These are phyloP conservation scores for Fopius arisanus DNA, from an alignment of 1,140 invertebrate species.

Conservation along the genomic window DNA sequence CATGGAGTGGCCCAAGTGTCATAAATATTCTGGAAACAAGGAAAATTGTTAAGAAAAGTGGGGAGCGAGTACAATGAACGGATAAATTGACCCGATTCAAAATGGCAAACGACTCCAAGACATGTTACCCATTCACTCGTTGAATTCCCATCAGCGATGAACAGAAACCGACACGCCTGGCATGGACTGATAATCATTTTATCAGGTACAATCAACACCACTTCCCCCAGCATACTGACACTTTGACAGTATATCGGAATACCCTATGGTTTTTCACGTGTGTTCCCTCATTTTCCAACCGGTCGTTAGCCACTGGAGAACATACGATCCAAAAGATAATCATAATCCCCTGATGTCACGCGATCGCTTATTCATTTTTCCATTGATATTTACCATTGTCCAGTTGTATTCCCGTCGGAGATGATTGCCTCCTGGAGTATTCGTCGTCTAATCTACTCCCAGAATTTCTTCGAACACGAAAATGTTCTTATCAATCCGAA, in stretches of 20 bases:
- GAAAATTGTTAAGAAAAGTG: no score
- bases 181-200: not conserved
- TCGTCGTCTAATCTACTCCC: no score
- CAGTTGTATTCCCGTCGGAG: not conserved
- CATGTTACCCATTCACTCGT: not conserved
- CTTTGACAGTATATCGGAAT: not conserved
- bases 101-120: no score
- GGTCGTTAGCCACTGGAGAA: constrained; percentile 18
- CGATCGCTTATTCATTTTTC: not conserved
- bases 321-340: constrained; percentile 28
- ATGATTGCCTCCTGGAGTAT: no score
- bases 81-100: no score
- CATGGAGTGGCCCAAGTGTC: no score
- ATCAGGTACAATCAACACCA: not conserved
- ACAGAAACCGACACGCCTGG: not conserved
- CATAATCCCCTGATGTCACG: constrained; percentile 32
- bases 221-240: not conserved
- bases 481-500: no score
- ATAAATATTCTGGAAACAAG: no score
- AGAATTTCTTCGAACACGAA: no score
- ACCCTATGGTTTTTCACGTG: not conserved
- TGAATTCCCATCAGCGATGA: not conserved
- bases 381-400: not conserved
- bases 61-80: no score
- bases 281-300: not conserved